These are phyloP conservation scores for Siphonodentalium dalli DNA, from an alignment of 2,888 invertebrate genomes.

Conservation along the genomic window DNA sequence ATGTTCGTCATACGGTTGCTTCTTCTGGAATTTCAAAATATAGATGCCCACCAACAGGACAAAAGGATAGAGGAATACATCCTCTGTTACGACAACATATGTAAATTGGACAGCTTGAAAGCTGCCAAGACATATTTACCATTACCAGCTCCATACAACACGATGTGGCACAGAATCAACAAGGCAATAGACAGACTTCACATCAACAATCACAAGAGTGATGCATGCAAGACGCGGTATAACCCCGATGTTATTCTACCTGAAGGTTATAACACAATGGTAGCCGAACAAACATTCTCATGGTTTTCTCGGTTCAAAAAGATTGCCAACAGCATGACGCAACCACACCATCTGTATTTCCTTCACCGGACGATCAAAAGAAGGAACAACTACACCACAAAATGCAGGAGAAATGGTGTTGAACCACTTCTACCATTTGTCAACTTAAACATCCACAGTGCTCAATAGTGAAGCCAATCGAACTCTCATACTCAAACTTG, in stretches of 20 bases:
- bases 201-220: slow-evolving; percentile 9
- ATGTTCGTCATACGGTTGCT: neutral
- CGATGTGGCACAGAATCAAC: slow-evolving; percentile 11
- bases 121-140: slow-evolving; percentile 3
- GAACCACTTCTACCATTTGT: too few species aligned
- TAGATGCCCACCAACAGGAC: slow-evolving; percentile 2
- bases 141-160: slow-evolving; percentile 5
- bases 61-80: slow-evolving; percentile 1
- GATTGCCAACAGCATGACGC: slow-evolving; percentile 10
- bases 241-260: slow-evolving; percentile 10
- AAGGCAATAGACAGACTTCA: slow-evolving; percentile 15
- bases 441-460: too few species aligned
- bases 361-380: slow-evolving; percentile 6
- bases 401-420: too few species aligned
- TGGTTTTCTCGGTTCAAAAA: slow-evolving; percentile 14
- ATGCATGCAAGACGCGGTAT: slow-evolving; percentile 3
- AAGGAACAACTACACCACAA: slow-evolving; percentile 5
- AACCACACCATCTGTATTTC: slow-evolving; percentile 14
- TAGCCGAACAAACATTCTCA: slow-evolving; percentile 15
- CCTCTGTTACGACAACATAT: slow-evolving; percentile 14
- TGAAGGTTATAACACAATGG: slow-evolving; percentile 10
- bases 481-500: too few species aligned
- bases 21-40: neutral
- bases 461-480: too few species aligned
- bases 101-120: slow-evolving; percentile 1